A percentile compares a stretch with the other conserved stretches of the same genome.
Evolutionary conservation across 2,797 vertebrate genomes (phyloP).

Genomic region (Scyliorhinus canicula): DNA sequence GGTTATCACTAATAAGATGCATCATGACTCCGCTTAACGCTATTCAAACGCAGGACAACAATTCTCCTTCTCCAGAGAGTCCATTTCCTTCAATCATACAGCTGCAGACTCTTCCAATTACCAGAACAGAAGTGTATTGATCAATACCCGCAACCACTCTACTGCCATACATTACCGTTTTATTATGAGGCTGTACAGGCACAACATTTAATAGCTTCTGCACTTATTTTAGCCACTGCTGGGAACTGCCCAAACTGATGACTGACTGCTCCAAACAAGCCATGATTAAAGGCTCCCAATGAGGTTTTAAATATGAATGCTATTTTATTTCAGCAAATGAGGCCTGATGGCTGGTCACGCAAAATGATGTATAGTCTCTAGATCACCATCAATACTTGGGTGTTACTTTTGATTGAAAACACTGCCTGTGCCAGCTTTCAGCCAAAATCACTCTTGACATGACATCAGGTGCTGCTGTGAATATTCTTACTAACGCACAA

Average conservation of each 20-base stretch:
- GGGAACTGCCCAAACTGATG: constrained; percentile 12
- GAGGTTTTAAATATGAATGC: constrained; percentile 58
- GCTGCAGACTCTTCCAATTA: constrained; percentile 70
- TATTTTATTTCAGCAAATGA: constrained; percentile 47
- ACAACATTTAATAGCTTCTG: constrained; percentile 49
- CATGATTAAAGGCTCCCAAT: not conserved
- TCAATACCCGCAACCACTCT: constrained; percentile 48
- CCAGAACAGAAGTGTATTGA: constrained; percentile 49
- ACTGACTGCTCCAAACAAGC: not conserved
- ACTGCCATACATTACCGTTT: constrained; percentile 44
- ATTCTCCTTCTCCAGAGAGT: constrained; percentile 61
- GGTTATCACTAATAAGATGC: constrained; percentile 72
- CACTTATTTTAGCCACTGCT: constrained; percentile 50
- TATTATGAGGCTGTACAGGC: constrained; percentile 47
- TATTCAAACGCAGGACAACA: constrained; percentile 59
- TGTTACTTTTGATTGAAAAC: constrained; percentile 41
- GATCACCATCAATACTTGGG: constrained; percentile 47
- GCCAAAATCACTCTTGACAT: constrained; percentile 41
- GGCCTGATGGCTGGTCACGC: constrained; percentile 46
- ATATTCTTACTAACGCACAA: constrained; percentile 45
- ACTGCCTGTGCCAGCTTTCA: not conserved
- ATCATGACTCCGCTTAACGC: constrained; percentile 61
- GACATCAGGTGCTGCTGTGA: constrained; percentile 44
- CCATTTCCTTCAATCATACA: constrained; percentile 63
- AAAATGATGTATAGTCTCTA: constrained; percentile 45